Evolutionary conservation across 2,797 vertebrate species (phyloP).

Genomic region (Gila robusta): DNA sequence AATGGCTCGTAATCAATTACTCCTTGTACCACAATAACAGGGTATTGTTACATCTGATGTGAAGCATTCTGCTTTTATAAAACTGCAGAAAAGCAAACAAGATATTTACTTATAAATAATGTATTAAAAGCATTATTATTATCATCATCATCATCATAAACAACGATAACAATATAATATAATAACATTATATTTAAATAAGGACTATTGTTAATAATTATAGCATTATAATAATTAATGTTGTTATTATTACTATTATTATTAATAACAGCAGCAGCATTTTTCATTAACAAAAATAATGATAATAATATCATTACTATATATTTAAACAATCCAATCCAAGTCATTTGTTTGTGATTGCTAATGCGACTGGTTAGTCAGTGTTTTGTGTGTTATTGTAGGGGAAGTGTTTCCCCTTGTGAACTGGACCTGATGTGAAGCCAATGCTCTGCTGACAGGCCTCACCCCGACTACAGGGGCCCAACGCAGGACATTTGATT

Average conservation of each 20-base stretch:
- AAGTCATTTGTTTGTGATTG: background rate
- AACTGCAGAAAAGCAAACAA: too few species aligned
- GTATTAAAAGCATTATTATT: too few species aligned
- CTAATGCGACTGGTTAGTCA: background rate
- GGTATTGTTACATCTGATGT: too few species aligned
- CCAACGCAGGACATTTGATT: slow-evolving; percentile 64
- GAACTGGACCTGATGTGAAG: slow-evolving; percentile 79
- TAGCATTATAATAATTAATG: background rate
- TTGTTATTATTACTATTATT: background rate
- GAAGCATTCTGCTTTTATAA: too few species aligned
- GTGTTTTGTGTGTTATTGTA: slow-evolving; percentile 82
- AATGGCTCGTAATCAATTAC: too few species aligned
- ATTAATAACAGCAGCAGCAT: background rate
- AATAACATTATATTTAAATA: background rate
- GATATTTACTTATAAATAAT: too few species aligned
- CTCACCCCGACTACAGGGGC: slow-evolving; percentile 56
- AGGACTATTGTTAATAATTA: background rate
- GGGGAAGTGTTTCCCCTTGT: slow-evolving; percentile 70
- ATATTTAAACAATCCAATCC: background rate
- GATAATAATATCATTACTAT: background rate
- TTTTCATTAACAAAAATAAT: background rate
- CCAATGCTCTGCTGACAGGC: slow-evolving; percentile 62
- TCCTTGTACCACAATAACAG: too few species aligned
- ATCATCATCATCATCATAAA: too few species aligned
- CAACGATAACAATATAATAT: too few species aligned